Evolutionary conservation across 1,140 invertebrate genomes (phyloP).

Genomic region (Homarus americanus): DNA sequence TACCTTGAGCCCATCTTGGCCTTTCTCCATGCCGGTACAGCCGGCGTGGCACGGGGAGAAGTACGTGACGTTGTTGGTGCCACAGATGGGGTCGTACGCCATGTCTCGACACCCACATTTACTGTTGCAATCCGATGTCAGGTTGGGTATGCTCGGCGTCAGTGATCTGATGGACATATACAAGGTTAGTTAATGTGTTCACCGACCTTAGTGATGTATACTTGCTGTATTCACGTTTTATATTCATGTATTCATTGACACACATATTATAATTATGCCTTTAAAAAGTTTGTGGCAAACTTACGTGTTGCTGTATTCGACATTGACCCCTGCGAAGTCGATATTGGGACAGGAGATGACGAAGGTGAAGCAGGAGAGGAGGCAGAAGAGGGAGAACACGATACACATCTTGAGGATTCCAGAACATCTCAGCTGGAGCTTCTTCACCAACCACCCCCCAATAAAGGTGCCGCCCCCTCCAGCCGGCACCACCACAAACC

Average conservation of each 20-base stretch:
- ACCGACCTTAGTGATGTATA: too few relatives aligned
- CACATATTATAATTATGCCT: too few relatives aligned
- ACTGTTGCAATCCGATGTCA: conserved; percentile 81
- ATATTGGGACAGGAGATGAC: conserved; percentile 87
- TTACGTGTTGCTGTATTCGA: conserved; percentile 79
- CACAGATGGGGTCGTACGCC: conserved; percentile 79
- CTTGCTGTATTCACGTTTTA: too few relatives aligned
- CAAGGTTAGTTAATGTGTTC: neutral
- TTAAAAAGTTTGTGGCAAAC: neutral
- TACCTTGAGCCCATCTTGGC: conserved; percentile 55
- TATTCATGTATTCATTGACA: too few relatives aligned
- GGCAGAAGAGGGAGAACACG: conserved; percentile 81
- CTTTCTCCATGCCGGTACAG: conserved; percentile 70
- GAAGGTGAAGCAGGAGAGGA: conserved; percentile 84
- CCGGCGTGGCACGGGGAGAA: conserved; percentile 77
- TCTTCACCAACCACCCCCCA: conserved; percentile 89
- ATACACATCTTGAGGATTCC: conserved; percentile 89
- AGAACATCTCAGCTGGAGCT: conserved; percentile 84
- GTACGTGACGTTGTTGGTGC: conserved; percentile 76
- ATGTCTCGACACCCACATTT: conserved; percentile 81
- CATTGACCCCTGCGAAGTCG: conserved; percentile 86
- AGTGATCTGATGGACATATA: conserved; percentile 76
- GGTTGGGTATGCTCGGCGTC: conserved; percentile 72
- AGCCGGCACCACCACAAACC: conserved; percentile 77
- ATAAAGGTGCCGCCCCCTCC: conserved; percentile 86